These are phyloP conservation scores for Choristoneura fumiferana DNA, from an alignment of 1,140 invertebrate genomes.

Conservation along the genomic window DNA sequence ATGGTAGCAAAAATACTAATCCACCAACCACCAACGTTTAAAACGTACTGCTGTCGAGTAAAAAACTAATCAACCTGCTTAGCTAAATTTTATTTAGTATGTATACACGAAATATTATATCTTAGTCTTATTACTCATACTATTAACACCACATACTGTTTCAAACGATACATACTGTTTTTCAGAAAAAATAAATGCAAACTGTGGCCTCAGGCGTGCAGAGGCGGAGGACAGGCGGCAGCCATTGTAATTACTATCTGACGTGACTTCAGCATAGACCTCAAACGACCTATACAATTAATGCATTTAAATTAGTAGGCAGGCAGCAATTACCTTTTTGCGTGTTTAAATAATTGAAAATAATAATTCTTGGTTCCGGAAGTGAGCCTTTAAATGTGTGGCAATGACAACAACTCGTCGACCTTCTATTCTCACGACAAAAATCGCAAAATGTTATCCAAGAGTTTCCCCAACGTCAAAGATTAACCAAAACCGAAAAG, in stretches of 20 bases:
- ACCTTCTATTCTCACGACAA: no score
- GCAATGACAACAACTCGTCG: no score
- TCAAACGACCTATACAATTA: not conserved
- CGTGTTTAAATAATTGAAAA: not conserved
- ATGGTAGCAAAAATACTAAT: no score
- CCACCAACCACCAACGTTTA: no score
- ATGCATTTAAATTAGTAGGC: not conserved
- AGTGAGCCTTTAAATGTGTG: not conserved
- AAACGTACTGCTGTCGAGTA: no score
- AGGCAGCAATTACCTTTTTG: not conserved
- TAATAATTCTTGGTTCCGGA: not conserved
- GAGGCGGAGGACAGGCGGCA: constrained; percentile 29
- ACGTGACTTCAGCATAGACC: constrained; percentile 28
- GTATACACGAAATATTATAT: no score
- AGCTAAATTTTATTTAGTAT: no score
- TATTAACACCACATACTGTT: no score
- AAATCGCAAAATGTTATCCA: no score
- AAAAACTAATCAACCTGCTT: no score
- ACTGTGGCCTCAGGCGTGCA: constrained; percentile 14
- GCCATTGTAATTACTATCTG: constrained; percentile 36
- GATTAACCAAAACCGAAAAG: not conserved
- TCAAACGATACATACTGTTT: not conserved
- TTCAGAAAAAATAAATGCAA: no score
- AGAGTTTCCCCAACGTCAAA: not conserved
- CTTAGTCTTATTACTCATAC: no score